These are phyloP conservation scores for Lordiphosa collinella DNA, from an alignment of 1,140 invertebrate species.

Conservation along the genomic window DNA sequence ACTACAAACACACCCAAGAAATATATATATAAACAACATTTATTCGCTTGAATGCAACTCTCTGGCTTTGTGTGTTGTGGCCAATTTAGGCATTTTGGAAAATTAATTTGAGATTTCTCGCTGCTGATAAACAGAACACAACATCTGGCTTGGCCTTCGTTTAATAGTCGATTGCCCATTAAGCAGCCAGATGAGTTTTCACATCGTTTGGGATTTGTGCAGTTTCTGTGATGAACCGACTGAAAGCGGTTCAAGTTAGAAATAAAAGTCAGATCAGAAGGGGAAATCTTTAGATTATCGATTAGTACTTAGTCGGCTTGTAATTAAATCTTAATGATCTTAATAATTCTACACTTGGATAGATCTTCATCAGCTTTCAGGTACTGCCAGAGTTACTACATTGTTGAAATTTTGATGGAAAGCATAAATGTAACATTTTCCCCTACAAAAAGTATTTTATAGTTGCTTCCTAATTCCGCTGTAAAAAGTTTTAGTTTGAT, in stretches of 20 bases:
- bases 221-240: conserved; percentile 18
- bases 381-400: too few species aligned
- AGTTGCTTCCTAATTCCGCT: not conserved
- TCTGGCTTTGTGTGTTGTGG: conserved; percentile 15
- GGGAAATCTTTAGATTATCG: too few species aligned
- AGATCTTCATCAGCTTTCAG: too few species aligned
- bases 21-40: not conserved
- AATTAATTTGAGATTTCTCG: conserved; percentile 53
- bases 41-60: conserved; percentile 67
- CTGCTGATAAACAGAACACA: conserved; percentile 40
- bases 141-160: conserved; percentile 32
- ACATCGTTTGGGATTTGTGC: conserved; percentile 23
- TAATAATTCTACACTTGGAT: too few species aligned
- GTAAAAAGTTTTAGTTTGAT: not conserved
- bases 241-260: conserved; percentile 16
- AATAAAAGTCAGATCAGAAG: too few species aligned
- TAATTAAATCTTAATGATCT: too few species aligned
- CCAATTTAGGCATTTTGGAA: conserved; percentile 57
- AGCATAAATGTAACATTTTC: too few species aligned
- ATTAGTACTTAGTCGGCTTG: too few species aligned
- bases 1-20: conserved; percentile 17
- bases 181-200: conserved; percentile 28
- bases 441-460: too few species aligned
- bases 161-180: conserved; percentile 37
- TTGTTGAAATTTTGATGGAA: too few species aligned